A percentile compares a stretch with the other conserved stretches of the same genome.
phyloP scores from a whole-genome alignment of 2,113 vertebrate species.

The Cyprinodon tularosa region DNA sequence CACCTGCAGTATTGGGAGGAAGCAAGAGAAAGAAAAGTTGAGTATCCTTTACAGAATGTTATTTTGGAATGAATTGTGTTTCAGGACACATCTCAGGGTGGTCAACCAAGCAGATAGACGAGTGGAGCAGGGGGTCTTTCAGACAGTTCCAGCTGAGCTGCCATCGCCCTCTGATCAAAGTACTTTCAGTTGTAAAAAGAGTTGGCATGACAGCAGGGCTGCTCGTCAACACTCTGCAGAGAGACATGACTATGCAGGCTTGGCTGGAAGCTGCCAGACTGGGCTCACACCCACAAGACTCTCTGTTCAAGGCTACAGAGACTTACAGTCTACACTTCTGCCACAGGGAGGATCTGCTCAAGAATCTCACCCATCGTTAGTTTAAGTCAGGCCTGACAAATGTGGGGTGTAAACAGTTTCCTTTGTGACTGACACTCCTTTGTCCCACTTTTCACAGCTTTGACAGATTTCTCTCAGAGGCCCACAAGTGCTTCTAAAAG shows the following conservation, averaged over 20 bases:
- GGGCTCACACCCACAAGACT: not conserved
- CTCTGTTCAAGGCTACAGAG: not conserved
- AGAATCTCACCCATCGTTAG: not conserved
- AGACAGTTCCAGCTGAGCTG: conserved; percentile 2
- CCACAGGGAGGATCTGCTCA: not conserved
- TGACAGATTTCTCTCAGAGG: not conserved
- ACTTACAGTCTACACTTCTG: not conserved
- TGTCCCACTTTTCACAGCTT: not conserved
- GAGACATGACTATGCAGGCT: conserved; percentile 31
- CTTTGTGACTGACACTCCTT: not conserved
- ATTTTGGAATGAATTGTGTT: not conserved
- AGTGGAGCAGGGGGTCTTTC: not conserved
- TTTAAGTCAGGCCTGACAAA: not conserved
- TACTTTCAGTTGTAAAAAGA: conserved; percentile 20
- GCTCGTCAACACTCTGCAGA: conserved; percentile 32
- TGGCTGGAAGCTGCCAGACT: conserved; percentile 25
- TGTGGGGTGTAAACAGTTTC: not conserved
- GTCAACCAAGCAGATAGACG: conserved; percentile 3
- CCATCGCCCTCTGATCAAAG: conserved; percentile 23
- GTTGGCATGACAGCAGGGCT: conserved; percentile 37
- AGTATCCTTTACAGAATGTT: not conserved
- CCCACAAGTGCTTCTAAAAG: not conserved
- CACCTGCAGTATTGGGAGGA: not conserved
- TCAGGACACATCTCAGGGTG: conserved; percentile 3
- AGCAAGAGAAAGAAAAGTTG: not conserved